Conservation (phyloP, 2,888 invertebrate species). For the Synergus itoensis region DNA sequence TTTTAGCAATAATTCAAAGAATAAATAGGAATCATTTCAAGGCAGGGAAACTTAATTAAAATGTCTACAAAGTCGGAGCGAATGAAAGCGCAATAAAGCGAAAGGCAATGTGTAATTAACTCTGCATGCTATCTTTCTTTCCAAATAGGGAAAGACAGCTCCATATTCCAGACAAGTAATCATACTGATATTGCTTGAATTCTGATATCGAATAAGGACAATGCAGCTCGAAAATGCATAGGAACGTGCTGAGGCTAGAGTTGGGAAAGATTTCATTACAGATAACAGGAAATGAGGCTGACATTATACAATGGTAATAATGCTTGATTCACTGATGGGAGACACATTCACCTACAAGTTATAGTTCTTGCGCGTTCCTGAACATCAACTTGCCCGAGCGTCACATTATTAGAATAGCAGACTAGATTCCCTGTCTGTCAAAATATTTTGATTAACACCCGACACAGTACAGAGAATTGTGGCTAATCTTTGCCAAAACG, state of each 20-base stretch:
- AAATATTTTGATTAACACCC: neutral
- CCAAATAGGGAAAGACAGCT: conserved; percentile 34
- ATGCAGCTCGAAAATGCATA: conserved; percentile 45
- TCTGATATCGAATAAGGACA: conserved; percentile 28
- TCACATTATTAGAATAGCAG: neutral
- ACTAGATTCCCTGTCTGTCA: neutral
- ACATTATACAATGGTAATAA: conserved; percentile 67
- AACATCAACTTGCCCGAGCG: neutral
- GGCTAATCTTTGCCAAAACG: neutral
- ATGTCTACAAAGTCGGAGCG: neutral
- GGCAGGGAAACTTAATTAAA: neutral
- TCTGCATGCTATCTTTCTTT: neutral
- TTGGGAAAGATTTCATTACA: conserved; percentile 71
- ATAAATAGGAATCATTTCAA: neutral
- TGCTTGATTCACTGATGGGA: conserved; percentile 60
- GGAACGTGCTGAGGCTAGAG: conserved; percentile 49
- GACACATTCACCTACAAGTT: neutral
- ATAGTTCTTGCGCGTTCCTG: neutral
- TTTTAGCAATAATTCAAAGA: neutral
- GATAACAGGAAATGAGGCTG: conserved; percentile 70
- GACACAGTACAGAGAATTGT: neutral
- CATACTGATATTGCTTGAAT: neutral
- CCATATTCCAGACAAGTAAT: conserved; percentile 44
- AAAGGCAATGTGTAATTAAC: neutral
- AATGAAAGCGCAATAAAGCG: neutral